These are phyloP conservation scores for Trichopria drosophilae DNA, from an alignment of 2,888 invertebrate species.

Conservation along the genomic window DNA sequence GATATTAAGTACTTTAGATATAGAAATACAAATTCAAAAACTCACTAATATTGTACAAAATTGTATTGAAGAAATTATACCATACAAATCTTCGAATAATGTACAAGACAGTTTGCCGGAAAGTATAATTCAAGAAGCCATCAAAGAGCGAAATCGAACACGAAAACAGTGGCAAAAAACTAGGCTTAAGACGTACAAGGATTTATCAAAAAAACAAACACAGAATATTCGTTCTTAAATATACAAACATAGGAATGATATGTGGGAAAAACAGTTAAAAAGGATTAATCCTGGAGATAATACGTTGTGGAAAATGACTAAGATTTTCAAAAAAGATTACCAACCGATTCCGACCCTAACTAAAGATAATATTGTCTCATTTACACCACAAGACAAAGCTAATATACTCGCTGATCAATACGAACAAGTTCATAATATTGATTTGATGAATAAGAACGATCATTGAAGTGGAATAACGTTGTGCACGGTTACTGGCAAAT, in stretches of 20 bases:
- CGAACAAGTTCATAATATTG: constrained; percentile 26
- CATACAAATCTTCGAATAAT: constrained; percentile 6
- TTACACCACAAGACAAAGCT: constrained; percentile 20
- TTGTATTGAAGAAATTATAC: constrained; percentile 12
- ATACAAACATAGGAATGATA: constrained; percentile 14
- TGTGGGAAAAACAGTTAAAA: constrained; percentile 3
- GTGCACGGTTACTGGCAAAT: no score
- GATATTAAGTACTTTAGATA: constrained; percentile 6
- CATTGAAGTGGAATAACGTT: no score
- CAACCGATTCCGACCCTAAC: constrained; percentile 8
- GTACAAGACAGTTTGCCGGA: constrained; percentile 19
- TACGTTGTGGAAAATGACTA: constrained; percentile 3
- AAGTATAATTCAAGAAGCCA: constrained; percentile 5
- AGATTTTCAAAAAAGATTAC: constrained; percentile 4
- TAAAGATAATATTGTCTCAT: not conserved
- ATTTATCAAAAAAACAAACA: no score
- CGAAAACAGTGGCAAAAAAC: constrained; percentile 26
- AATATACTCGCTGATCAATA: constrained; percentile 16
- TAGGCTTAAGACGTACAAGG: no score
- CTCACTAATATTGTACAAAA: constrained; percentile 21
- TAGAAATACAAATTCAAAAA: constrained; percentile 28
- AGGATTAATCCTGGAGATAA: not conserved
- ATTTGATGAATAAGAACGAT: constrained; percentile 8
- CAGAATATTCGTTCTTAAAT: constrained; percentile 20
- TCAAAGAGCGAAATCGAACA: constrained; percentile 23